Conservation (phyloP, 1,140 invertebrate species). For the Pogonus chalceus region DNA sequence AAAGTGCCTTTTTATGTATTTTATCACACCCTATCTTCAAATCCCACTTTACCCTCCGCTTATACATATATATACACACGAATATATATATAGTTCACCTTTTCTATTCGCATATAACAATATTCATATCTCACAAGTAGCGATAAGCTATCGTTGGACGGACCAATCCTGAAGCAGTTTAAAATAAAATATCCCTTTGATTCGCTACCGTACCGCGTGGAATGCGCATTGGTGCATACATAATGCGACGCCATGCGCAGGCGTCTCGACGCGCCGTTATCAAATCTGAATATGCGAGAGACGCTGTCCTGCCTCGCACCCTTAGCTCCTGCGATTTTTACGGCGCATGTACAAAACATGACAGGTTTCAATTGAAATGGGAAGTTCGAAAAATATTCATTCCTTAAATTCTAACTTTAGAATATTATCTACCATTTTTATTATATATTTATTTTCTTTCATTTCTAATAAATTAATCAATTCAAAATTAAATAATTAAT, state of each 20-base stretch:
- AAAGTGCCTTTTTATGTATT: too few relatives aligned
- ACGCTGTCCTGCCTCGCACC: neutral
- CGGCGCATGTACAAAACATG: too few relatives aligned
- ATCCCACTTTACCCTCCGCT: neutral
- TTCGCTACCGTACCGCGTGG: conserved; percentile 15
- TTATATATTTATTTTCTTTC: too few relatives aligned
- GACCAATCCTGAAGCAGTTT: conserved; percentile 23
- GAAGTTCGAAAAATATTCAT: too few relatives aligned
- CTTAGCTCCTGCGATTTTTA: neutral
- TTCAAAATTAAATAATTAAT: too few relatives aligned
- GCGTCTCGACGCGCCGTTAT: conserved; percentile 18
- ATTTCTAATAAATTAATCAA: too few relatives aligned
- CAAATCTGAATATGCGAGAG: conserved; percentile 27
- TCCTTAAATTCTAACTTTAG: too few relatives aligned
- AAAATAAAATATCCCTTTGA: conserved; percentile 22
- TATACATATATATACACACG: neutral
- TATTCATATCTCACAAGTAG: neutral
- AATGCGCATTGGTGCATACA: conserved; percentile 28
- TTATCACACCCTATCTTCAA: neutral
- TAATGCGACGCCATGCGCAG: conserved; percentile 24
- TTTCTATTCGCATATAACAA: neutral
- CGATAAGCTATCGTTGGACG: conserved; percentile 7
- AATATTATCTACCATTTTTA: too few relatives aligned
- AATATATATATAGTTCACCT: neutral
- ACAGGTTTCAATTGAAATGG: too few relatives aligned